These are phyloP conservation scores for Fragum sueziense DNA, from an alignment of 2,888 invertebrate genomes.

Conservation along the genomic window DNA sequence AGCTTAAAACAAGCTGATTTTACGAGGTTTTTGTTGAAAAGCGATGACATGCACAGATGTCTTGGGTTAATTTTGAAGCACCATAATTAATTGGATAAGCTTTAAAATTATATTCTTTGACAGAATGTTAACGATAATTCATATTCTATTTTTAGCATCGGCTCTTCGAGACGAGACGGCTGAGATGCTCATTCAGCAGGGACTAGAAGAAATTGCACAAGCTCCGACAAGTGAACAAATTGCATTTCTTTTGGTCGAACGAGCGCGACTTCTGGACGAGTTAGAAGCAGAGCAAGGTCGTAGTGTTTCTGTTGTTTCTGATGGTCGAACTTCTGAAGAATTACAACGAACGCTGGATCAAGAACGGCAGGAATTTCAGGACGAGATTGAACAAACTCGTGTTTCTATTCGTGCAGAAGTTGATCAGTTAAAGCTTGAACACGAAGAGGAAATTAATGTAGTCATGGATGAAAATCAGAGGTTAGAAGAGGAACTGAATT, in stretches of 20 bases:
- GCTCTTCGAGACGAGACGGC: slow-evolving; percentile 73
- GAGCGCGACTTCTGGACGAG: slow-evolving; percentile 83
- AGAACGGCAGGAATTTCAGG: slow-evolving; percentile 78
- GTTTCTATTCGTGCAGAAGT: slow-evolving; percentile 66
- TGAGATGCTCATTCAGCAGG: slow-evolving; percentile 82
- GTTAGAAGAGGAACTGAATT: slow-evolving; percentile 66
- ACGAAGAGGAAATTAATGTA: slow-evolving; percentile 77
- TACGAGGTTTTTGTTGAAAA: no score
- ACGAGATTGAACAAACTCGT: slow-evolving; percentile 82
- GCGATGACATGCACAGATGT: no score
- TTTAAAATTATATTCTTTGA: no score
- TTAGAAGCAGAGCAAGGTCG: slow-evolving; percentile 79
- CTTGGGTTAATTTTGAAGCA: no score
- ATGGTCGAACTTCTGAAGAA: slow-evolving; percentile 66
- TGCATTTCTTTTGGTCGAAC: slow-evolving; percentile 83
- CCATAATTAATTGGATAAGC: no score
- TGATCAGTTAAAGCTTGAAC: slow-evolving; percentile 71
- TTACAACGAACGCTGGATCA: slow-evolving; percentile 79
- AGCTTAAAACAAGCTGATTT: no score
- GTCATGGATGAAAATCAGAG: slow-evolving; percentile 78
- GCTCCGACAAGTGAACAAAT: slow-evolving; percentile 83
- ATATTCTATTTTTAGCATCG: slow-evolving; percentile 55
- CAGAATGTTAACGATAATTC: no score
- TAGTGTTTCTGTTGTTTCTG: slow-evolving; percentile 46
- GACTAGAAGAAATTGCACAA: slow-evolving; percentile 81